phyloP scores from a whole-genome alignment of 2,797 vertebrate genomes.

The Selene dorsalis region DNA sequence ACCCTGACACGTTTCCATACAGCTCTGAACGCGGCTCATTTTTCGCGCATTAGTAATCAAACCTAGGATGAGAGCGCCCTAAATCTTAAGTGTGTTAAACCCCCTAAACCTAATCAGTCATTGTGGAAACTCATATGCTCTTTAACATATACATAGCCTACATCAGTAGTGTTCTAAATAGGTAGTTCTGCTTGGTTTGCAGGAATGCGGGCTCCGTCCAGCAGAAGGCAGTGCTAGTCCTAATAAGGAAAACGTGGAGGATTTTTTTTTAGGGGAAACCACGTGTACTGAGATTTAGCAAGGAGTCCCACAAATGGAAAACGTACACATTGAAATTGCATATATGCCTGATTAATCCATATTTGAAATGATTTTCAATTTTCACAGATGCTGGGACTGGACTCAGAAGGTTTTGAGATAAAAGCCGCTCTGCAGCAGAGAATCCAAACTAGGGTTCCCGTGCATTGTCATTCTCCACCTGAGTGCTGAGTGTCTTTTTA shows the following conservation, averaged over 20 bases:
- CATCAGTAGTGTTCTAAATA: background rate
- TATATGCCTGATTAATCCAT: no score
- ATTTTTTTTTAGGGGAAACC: background rate
- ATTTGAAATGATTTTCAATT: background rate
- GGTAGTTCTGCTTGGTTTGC: slow-evolving; percentile 18
- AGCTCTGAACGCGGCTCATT: background rate
- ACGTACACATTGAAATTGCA: no score
- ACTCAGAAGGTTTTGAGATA: background rate
- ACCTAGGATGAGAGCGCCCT: no score
- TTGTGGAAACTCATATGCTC: background rate
- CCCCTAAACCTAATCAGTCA: background rate
- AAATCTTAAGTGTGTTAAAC: background rate
- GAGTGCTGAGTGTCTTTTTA: no score
- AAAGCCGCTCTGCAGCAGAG: background rate
- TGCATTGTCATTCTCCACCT: background rate
- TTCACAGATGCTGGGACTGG: background rate
- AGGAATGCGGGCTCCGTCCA: slow-evolving; percentile 31
- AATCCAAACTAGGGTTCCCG: background rate
- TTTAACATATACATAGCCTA: background rate
- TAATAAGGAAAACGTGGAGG: background rate
- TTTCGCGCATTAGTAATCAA: background rate
- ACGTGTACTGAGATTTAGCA: background rate
- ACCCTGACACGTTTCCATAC: background rate
- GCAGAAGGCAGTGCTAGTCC: slow-evolving; percentile 42
- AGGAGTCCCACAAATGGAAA: background rate